Base-by-base conservation (phyloP, 1,140 invertebrate species). In the Cepaea nemoralis region DNA sequence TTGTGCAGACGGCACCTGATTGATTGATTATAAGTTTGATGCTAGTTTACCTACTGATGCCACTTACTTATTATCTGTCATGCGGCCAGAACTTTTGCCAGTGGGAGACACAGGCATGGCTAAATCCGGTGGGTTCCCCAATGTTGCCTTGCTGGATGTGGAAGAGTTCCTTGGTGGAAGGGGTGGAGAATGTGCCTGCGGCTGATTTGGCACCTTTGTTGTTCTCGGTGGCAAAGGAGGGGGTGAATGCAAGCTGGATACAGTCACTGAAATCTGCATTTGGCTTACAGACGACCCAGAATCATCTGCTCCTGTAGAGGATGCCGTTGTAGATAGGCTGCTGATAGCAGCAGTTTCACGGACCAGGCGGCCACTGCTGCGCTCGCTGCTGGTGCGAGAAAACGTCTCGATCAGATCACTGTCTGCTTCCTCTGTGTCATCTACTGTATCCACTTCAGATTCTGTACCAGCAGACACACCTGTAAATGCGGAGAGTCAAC, bases 341-440 rank as follows among this genome's bases (percentile, higher is more conserved):
- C 27, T 73, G 12, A 50, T 1, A n/a, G 50, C 42, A 27, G 39
- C 66, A 69, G 45, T 48, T 22, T 80, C 69, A 27, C 69, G 66
- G 24, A 39, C 39, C 14, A 12, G n/a, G 12, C 76, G 66, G 1
- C 83, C 83, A 42, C 83, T 81, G 77, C 80, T 83, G 50, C 83
- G 74, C 37, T 83, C 83, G 39, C 83, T 81, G 80, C 79, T 81
- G 27, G 83, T 83, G 24, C 83, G 66, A 3, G 83, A 83, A 24
- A 83, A 67, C 19, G 74, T 48, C 1, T 74, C 66, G 2, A 66
- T 50, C 22, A 59, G 27, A 42, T 77, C 75, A 45, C 75, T 80
- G 31, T 55, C 73, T 10, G 10, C 33, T 50, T 70, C 83, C 35
- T 81, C 83, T 10, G 74, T 59, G 5, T 82, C 83, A 35, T 84